Base-by-base conservation (phyloP, 2,797 vertebrate genomes). In the Perodicticus potto region DNA sequence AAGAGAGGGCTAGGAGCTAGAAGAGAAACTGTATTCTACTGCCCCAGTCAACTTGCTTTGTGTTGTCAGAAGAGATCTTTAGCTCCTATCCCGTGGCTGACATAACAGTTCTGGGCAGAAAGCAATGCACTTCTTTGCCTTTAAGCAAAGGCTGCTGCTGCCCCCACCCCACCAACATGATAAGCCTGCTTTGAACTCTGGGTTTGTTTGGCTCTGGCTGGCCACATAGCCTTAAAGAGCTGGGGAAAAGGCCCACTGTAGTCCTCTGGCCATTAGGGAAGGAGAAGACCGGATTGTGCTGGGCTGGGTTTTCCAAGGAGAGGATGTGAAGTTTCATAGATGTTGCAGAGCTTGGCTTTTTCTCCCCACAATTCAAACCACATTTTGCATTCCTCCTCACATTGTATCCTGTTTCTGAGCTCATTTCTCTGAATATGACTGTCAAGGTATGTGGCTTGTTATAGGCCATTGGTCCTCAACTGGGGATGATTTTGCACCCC, bases 21-120 rank as follows among this genome's bases (percentile, higher is more conserved):
- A 77, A 34, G 90, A 67, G 91, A 96, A 73, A n/a, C 40, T 80
- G 40, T 29, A 1, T 86, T 88, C 69, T 89, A 70, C 55, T 57
- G 63, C 77, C 73, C n/a, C 40, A 37, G 34, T 69, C 74, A 43
- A 53, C 91, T 92, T 80, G 73, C 57, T 82, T 49, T 53, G 72
- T 91, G 88, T 61, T 74, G 22, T 84, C 34, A 34, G 63, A 96
- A 70, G 77, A 83, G 43, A 81, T 77, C 76, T 20, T 53, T 43
- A 34, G 43, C 29, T 43, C 78, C 87, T 83, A 49, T 61, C 61
- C 20, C 19, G 77, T 63, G 84, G 67, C 81, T 83, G 86, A 32
- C 32, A 40, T 9, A 20, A 20, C 37, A 57, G 55, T 91, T 89
- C 23, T 45, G 69, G 73, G 70, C 43, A 80, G 89, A 95, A 86